Base-by-base conservation (phyloP, 2,797 vertebrate genomes). In the Gymnothorax reevesii region DNA sequence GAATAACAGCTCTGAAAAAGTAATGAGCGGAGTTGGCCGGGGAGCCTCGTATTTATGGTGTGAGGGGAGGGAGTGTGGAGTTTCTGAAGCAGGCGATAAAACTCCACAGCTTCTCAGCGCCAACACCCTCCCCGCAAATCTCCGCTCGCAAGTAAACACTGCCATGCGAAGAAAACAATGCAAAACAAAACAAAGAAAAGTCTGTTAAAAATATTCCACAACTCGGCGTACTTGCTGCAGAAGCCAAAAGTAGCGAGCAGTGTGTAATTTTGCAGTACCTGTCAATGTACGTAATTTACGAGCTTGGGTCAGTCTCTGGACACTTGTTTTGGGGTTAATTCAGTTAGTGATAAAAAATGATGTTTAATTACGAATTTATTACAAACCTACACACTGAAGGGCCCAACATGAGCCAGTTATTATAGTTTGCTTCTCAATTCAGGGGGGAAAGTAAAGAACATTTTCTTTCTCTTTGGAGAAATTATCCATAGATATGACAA, bases 1-100 rank as follows among this genome's bases (percentile, higher is more conserved):
- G 20, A 82, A 82, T 82, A 82, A 82, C 1, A 82, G n/a, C 79
- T 82, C 79, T 52, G 52, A 77, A 49, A 49, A 77, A 52, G 33
- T 52, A 77, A 77, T 77, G 33, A 77, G 33, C 4, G 4, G 73
- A 77, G 73, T 52, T 52, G 42, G 73, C 73, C 52, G 33, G 42
- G 73, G 73, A 77, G 33, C 73, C 1, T 52, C 42, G 12, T 77
- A 52, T 52, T 77, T 77, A 77, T 17, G 33, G 27, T 69, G 9
- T 10, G 25, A 42, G 33, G 33, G 33, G 25, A 33, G 60, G 60
- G 69, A 49, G 7, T 17, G 5, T 42, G 7, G 73, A 17, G 15
- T 1, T 20, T 77, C 73, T 77, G 73, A 15, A 54, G 49, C 20
- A 22, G 59, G 73, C 57, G 17, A 84, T 49, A 66, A 84, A 84